Base-by-base conservation (phyloP, 2,888 invertebrate genomes). In the Eumacrocentrus americanus region DNA sequence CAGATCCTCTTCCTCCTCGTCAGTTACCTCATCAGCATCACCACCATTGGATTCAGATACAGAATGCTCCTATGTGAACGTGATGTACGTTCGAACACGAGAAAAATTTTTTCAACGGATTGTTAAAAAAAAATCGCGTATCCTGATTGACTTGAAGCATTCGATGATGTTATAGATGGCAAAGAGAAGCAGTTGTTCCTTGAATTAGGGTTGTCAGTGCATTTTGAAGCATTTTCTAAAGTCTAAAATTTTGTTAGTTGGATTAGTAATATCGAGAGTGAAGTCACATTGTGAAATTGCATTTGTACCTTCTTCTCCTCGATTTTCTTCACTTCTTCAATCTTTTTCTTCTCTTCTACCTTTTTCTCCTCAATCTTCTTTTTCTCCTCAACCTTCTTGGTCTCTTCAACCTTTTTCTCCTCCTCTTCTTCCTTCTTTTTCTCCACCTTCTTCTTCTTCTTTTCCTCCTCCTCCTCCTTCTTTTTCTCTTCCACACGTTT, bases 401-500 rank as follows among this genome's bases (percentile, higher is more conserved):
- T 73, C 67, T 80, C 75, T 62, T 71, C 65, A 60, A 72, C 67
- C 67, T 72, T 68, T 71, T 72, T 51, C 56, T 74, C 58, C 60
- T 69, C 65, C 47, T 75, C 70, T 58, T 70, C 58, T 53, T 74
- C 71, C 51, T 75, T 68, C 66, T 71, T 60, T 67, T 74, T 69
- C 61, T 70, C 57, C 59, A 72, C 65, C 62, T 67, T 60, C 58
- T 70, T 60, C 53, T 67, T 60, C 37, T 67, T 60, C 38, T 67
- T 46, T 48, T 48, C 72, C 64, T 37, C 67, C 61, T 65, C 62
- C 35, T 74, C 64, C 22, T 71, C 67, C 25, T 73, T 69, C 35
- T 72, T 82, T 77, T 84, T 80, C 66, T 83, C 81, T 6, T 83
- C 82, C 48, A 81, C 75, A 61, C 79, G 80, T 62, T 78, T 77